Percentiles rank a stretch among this genome's conserved stretches.
Conservation (phyloP, 1,140 invertebrate genomes). For the Phymorhynchus buccinoides region DNA sequence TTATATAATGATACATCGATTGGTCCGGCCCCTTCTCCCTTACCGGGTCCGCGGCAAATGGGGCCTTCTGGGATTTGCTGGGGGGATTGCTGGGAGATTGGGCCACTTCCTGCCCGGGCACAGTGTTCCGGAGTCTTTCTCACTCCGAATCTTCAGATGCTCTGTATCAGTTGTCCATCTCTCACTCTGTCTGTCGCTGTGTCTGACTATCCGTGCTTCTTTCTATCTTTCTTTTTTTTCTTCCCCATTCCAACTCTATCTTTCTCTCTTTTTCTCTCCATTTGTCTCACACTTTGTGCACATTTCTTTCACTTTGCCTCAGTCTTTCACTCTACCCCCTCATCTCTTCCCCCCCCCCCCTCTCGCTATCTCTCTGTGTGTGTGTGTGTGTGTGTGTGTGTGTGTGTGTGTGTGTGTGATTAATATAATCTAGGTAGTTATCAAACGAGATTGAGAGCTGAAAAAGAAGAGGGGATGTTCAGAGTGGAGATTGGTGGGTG, state of each 20-base stretch:
- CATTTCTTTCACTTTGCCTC: background rate
- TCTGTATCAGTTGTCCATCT: background rate
- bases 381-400: background rate
- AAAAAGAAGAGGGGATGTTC: too few relatives aligned
- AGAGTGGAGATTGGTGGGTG: too few relatives aligned
- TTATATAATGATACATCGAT: conserved; percentile 6
- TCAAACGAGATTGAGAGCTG: too few relatives aligned
- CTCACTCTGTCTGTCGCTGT: background rate
- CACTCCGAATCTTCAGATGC: background rate
- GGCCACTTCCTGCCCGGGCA: background rate
- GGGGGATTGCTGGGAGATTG: background rate
- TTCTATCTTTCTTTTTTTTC: background rate
- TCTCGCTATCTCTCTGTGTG: background rate
- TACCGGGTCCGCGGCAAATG: background rate
- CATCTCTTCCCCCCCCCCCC: too few relatives aligned
- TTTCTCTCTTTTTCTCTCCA: background rate
- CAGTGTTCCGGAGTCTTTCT: background rate
- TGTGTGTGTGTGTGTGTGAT: background rate
- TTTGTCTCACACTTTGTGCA: background rate
- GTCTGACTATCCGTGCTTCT: too few relatives aligned
- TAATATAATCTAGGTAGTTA: too few relatives aligned
- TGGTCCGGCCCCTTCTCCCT: background rate
- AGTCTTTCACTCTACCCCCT: background rate
- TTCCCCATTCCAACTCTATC: background rate
- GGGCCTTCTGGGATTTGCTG: too few relatives aligned